These are phyloP conservation scores for Protosalanx chinensis DNA, from an alignment of 2,797 vertebrate species.

Conservation along the genomic window DNA sequence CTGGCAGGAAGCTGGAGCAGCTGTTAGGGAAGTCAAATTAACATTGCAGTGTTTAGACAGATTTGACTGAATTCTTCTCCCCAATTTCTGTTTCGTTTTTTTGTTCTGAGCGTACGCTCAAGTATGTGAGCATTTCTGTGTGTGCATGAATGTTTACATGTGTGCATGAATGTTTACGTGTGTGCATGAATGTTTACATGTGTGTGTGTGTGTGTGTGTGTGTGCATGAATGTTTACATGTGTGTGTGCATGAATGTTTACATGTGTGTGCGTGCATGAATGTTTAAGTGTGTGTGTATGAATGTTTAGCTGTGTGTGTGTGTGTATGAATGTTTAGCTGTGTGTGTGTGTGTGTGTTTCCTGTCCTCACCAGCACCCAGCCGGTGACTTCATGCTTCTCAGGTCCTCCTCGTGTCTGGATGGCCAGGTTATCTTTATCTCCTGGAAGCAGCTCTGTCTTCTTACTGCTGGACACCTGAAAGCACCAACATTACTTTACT, in stretches of 20 bases:
- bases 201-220: slow-evolving; percentile 11
- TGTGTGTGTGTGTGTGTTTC: slow-evolving; percentile 1
- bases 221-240: not conserved
- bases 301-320: slow-evolving; percentile 3
- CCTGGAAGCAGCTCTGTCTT: slow-evolving; percentile 85
- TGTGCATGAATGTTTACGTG: slow-evolving; percentile 16
- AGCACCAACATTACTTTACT: not conserved
- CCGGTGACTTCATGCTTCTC: slow-evolving; percentile 94
- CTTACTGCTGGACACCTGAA: slow-evolving; percentile 64
- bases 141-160: no score
- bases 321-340: slow-evolving; percentile 17
- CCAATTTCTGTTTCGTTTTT: not conserved
- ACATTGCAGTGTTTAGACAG: not conserved
- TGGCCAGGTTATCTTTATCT: slow-evolving; percentile 87
- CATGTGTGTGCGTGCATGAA: slow-evolving; percentile 8
- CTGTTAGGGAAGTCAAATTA: not conserved
- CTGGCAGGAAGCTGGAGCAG: not conserved
- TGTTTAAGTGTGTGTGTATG: slow-evolving; percentile 9
- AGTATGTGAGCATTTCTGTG: not conserved
- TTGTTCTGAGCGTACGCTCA: not conserved
- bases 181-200: not conserved
- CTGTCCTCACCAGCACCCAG: slow-evolving; percentile 87
- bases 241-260: not conserved
- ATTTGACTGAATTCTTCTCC: not conserved
- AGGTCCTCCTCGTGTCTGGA: slow-evolving; percentile 89